Evolutionary conservation across 2,113 vertebrate genomes (phyloP), one percentile per base, ranked within the genome.

Genomic region (Otis tarda): DNA sequence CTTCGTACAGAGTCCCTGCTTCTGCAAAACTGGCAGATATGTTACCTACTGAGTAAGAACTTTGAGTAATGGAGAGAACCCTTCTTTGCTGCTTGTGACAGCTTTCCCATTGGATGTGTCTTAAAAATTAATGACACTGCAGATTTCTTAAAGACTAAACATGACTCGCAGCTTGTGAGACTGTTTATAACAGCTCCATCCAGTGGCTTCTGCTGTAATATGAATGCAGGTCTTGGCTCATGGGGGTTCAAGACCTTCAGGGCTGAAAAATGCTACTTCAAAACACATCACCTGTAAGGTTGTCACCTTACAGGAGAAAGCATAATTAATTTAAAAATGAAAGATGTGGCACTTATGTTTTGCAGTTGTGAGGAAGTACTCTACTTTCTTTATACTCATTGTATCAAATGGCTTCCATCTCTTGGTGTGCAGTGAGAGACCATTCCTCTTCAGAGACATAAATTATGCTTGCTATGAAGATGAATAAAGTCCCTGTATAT

Each of bases 121-220:
- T 80, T 76, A 24, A 80, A 78, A 79, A 83, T 53, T 56, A 33
- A 39, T 24, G 43, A 18, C 67, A 31, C 2, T 24, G 27, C 33
- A 33, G 33, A 12, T 53, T 77, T 56, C 24, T 74, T 49, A 13
- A 74, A 64, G 45, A 7, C 43, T 53, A 22, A 89, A 55, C 12
- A 2, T 53, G 47, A 80, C 24, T 57, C 31, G 23, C 22, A 53
- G 56, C 37, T 69, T 3, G 3, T 23, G 47, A 63, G 77, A 24
- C 13, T 79, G 56, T 87, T 89, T 87, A 31, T 90, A 94, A 91
- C 92, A 96, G 89, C 96, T 96, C 96, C 89, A 94, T 97, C 89
- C 94, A 91, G 94, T 93, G 96, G 89, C 41, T 94, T 60, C 61
- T 76, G 69, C 61, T 45, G 37, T 52, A 43, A 65, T 13, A 7